A percentile compares a stretch with the other conserved stretches of the same genome.
Conservation (phyloP, 64 coral and sea anemone species). For the Porites lutea region DNA sequence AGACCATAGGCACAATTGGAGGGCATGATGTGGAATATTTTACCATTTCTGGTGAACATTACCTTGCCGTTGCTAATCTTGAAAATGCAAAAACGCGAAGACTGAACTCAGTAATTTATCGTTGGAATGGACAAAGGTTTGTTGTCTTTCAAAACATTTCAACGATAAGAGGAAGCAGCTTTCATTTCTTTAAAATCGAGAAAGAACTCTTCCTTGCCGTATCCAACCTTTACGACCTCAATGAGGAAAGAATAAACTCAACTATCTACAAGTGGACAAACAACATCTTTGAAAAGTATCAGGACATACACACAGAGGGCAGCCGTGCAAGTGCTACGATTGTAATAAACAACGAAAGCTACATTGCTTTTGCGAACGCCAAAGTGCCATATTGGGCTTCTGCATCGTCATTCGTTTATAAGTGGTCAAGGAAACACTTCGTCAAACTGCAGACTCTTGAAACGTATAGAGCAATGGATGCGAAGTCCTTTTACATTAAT, state of each 20-base stretch:
- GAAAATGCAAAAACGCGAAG: too few species aligned
- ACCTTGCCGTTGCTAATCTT: not conserved
- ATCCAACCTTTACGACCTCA: too few species aligned
- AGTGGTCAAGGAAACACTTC: not conserved
- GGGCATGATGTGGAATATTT: not conserved
- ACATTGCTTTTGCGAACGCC: not conserved
- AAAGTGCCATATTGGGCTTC: too few species aligned
- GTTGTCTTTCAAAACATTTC: constrained; percentile 5
- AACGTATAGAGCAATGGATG: not conserved
- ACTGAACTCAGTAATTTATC: not conserved
- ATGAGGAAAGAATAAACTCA: not conserved
- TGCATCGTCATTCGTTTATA: not conserved
- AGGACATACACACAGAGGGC: not conserved
- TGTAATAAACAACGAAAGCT: not conserved
- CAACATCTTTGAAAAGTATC: not conserved
- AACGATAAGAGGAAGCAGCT: not conserved
- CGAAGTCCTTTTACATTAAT: not conserved
- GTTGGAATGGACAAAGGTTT: not conserved
- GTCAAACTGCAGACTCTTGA: not conserved
- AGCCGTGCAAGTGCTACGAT: not conserved
- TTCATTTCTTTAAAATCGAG: constrained; percentile 3
- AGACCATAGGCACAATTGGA: not conserved
- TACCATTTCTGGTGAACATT: not conserved
- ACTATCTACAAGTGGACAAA: not conserved
- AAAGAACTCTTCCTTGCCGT: not conserved